Conservation (phyloP, 2,888 invertebrate species). For the Dolomedes plantarius region DNA sequence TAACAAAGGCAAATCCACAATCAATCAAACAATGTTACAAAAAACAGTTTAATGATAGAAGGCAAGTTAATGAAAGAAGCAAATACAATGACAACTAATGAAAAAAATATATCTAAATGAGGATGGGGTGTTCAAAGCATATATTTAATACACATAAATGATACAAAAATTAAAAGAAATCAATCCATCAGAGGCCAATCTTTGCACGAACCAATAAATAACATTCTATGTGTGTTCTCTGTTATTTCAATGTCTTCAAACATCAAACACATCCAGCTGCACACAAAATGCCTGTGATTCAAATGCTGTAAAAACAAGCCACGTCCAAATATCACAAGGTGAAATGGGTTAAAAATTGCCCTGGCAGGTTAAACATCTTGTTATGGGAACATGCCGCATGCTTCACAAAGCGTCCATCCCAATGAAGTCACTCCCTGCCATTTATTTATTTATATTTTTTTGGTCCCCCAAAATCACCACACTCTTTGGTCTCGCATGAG, state of each 20-base stretch:
- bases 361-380: slow-evolving; percentile 15
- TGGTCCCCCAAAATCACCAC: slow-evolving; percentile 39
- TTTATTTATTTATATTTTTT: no score
- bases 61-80: background rate
- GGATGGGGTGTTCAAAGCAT: background rate
- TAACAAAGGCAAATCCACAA: background rate
- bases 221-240: slow-evolving; percentile 20
- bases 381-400: slow-evolving; percentile 35
- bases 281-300: background rate
- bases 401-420: slow-evolving; percentile 18
- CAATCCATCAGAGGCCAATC: background rate
- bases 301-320: slow-evolving; percentile 23
- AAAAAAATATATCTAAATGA: background rate
- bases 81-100: background rate
- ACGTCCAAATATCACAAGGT: slow-evolving; percentile 64
- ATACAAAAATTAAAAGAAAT: slow-evolving; percentile 26
- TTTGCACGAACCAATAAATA: slow-evolving; percentile 25
- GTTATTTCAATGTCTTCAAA: background rate
- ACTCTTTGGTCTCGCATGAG: slow-evolving; percentile 56
- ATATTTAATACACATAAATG: slow-evolving; percentile 19
- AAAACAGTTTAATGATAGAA: background rate
- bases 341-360: slow-evolving; percentile 41
- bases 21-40: background rate
- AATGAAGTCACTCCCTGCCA: slow-evolving; percentile 13
- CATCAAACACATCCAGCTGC: background rate